Conservation (phyloP, 1,140 invertebrate genomes). For the Ceratitis capitata region DNA sequence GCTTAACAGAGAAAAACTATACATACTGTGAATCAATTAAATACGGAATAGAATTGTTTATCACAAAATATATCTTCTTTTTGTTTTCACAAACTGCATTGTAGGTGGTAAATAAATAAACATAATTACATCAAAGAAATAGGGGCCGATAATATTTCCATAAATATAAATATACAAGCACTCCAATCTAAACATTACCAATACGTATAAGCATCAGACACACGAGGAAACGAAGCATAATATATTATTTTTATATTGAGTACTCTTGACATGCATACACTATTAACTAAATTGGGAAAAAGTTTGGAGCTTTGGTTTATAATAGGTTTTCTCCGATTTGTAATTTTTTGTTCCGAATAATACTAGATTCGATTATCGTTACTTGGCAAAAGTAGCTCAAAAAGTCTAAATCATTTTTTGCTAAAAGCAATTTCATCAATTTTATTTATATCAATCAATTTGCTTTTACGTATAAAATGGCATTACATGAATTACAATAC, state of each 20-base stretch:
- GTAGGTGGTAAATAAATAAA: not conserved
- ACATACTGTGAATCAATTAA: slow-evolving; percentile 1
- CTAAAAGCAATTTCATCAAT: not conserved
- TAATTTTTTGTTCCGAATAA: not conserved
- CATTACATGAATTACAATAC: not conserved
- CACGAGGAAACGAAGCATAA: not conserved
- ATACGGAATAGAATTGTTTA: slow-evolving; percentile 14
- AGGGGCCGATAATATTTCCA: not conserved
- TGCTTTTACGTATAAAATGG: slow-evolving; percentile 1
- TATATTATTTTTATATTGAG: slow-evolving; percentile 8
- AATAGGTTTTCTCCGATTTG: not conserved
- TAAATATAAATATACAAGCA: not conserved
- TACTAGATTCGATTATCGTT: not conserved
- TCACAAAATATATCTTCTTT: not conserved
- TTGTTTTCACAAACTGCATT: slow-evolving; percentile 1
- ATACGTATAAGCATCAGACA: not conserved
- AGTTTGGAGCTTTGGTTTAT: not conserved
- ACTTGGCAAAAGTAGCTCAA: not conserved
- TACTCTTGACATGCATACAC: not conserved
- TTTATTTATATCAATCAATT: not conserved
- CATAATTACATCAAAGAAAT: not conserved
- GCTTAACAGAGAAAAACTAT: not conserved
- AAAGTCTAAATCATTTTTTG: not conserved
- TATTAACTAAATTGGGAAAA: not conserved
- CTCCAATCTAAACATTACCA: slow-evolving; percentile 25